Conservation (phyloP, 2,888 invertebrate genomes). For the Amphipyra berbera region DNA sequence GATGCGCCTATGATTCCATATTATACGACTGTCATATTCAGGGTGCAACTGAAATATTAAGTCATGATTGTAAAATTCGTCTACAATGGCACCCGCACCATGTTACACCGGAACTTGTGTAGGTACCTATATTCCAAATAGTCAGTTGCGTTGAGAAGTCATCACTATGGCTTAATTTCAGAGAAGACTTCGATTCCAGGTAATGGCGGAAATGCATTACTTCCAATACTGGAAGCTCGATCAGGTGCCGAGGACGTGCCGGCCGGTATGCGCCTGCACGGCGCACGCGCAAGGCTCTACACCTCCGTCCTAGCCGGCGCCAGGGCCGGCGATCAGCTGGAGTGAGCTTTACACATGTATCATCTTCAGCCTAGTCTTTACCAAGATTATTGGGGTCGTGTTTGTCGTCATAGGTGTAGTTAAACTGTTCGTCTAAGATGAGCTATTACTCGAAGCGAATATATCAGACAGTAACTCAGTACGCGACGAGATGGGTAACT, state of each 20-base stretch:
- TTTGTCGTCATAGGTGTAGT: not conserved
- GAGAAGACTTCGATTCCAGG: constrained; percentile 57
- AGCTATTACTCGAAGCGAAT: no score
- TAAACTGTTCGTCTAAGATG: no score
- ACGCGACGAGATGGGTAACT: no score
- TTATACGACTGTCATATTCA: no score
- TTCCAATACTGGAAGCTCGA: constrained; percentile 71
- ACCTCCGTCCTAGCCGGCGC: constrained; percentile 84
- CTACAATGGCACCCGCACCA: no score
- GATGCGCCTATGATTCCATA: no score
- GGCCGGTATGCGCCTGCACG: constrained; percentile 83
- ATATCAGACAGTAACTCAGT: no score
- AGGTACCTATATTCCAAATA: no score
- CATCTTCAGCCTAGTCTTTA: not conserved
- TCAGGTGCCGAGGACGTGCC: constrained; percentile 80
- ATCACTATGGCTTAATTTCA: not conserved
- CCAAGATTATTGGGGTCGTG: not conserved
- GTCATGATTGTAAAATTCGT: no score
- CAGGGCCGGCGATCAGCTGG: constrained; percentile 79
- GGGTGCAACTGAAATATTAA: no score
- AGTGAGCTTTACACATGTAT: constrained; percentile 65
- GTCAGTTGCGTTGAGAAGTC: no score
- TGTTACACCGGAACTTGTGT: no score
- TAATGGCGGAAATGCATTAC: constrained; percentile 57
- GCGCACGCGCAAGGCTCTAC: constrained; percentile 80